These are phyloP conservation scores for Branchinecta lynchi DNA, from an alignment of 1,140 invertebrate species.

Conservation along the genomic window DNA sequence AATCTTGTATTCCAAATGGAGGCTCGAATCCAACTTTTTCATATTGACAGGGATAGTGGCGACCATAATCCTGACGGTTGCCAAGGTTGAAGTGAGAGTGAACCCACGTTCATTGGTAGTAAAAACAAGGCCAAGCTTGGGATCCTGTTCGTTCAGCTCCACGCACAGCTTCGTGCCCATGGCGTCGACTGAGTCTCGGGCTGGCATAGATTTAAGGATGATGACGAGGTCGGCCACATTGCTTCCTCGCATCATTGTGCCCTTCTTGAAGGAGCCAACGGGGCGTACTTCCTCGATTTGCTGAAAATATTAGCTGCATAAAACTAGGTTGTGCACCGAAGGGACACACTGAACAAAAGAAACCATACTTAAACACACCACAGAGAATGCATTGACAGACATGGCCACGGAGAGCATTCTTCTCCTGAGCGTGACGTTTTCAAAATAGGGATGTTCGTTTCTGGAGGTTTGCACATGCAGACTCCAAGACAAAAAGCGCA, in stretches of 20 bases:
- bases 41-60: constrained; percentile 86
- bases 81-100: constrained; percentile 55
- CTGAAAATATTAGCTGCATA: constrained; percentile 34
- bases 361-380: no score
- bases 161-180: constrained; percentile 72
- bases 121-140: constrained; percentile 22
- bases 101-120: constrained; percentile 53
- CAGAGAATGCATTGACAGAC: no score
- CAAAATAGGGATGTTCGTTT: no score
- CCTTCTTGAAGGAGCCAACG: constrained; percentile 95
- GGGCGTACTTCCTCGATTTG: constrained; percentile 90
- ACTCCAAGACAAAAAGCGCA: no score
- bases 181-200: constrained; percentile 81
- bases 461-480: no score
- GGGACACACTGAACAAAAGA: no score
- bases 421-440: no score
- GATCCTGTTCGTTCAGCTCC: constrained; percentile 49
- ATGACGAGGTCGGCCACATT: constrained; percentile 94
- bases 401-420: no score
- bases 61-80: constrained; percentile 72
- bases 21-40: constrained; percentile 77
- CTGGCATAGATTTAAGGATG: constrained; percentile 93
- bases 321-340: background rate
- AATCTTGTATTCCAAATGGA: constrained; percentile 70
- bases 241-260: constrained; percentile 87